Base-by-base conservation (phyloP, 2,888 invertebrate species). In the Sceliomorpha sp. region DNA sequence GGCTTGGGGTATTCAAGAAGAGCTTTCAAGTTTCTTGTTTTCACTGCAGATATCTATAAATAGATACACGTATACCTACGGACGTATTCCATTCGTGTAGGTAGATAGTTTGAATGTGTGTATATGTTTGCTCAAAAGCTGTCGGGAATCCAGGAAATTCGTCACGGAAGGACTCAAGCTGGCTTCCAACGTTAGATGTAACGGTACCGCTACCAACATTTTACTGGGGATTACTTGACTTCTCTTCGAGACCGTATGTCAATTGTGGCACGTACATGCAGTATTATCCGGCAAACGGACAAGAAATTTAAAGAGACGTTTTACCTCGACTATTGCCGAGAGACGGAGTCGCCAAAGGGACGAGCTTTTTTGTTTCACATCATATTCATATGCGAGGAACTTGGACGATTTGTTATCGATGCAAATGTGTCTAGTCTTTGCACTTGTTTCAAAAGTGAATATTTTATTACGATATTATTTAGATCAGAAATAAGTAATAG, bases 1-100 rank as follows among this genome's bases (percentile, higher is more conserved):
- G 63, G 58, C 37, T 56, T 67, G 40, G 26, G 60, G 50, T 56
- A 69, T 45, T 29, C 48, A 24, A 40, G 45, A 59, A 10, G 36
- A 64, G 70, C 70, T 70, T 66, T 58, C 66, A 70, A 70, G 66
- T 70, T 70, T 70, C 70, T 70, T 70, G 70, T 66, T 70, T 62
- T 66, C 60, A 58, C 51, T 15, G 12, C 7, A 42, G 66, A 58
- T 63, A 48, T 62, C 63, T 67, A 48, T 44, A 60, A 40, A 20
- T 39, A 3, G 2, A 20, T 20, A 40, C 47, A 53, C 66, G 63
- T 59, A 63, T 51, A 44, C 45, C 59, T 59, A n/a, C n/a, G n/a
- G n/a, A n/a, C n/a, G n/a, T n/a, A n/a, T n/a, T n/a, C n/a, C n/a
- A n/a, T n/a, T n/a, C n/a, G n/a, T n/a, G n/a, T n/a, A n/a, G n/a